phyloP scores from a whole-genome alignment of 2,888 invertebrate genomes.

The Galerucella pusilla region DNA sequence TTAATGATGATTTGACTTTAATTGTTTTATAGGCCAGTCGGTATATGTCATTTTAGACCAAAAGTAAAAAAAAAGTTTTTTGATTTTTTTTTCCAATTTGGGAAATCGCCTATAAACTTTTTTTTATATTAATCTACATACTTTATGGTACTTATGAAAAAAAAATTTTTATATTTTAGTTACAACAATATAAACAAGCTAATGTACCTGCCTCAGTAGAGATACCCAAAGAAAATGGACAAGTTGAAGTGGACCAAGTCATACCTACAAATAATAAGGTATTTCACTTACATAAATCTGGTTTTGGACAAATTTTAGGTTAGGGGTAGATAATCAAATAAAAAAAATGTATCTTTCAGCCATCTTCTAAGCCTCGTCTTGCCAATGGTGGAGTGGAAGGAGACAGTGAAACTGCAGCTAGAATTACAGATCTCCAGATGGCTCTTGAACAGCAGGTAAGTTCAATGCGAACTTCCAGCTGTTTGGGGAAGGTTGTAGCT shows the following conservation, averaged over 20 bases:
- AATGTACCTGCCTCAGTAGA: conserved; percentile 69
- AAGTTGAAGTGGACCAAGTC: conserved; percentile 70
- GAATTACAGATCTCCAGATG: conserved; percentile 84
- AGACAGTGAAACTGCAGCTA: conserved; percentile 67
- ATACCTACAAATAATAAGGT: conserved; percentile 59
- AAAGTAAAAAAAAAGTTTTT: too few species aligned
- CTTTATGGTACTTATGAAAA: too few species aligned
- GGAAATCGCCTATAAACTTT: too few species aligned
- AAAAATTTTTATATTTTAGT: conserved; percentile 65
- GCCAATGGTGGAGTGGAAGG: conserved; percentile 70
- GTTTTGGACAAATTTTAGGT: too few species aligned
- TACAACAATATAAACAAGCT: conserved; percentile 85
- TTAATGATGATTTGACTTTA: too few species aligned
- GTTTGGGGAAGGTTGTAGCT: background rate
- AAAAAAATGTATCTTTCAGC: conserved; percentile 46
- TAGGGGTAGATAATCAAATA: too few species aligned
- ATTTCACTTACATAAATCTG: conserved; percentile 52
- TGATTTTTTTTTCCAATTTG: too few species aligned
- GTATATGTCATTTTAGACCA: too few species aligned
- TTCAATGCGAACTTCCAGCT: conserved; percentile 3
- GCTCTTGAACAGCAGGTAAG: conserved; percentile 88
- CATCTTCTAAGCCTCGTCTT: conserved; percentile 64
- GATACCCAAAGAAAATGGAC: conserved; percentile 85
- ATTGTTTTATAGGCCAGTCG: too few species aligned
- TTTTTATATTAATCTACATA: too few species aligned